phyloP scores from a whole-genome alignment of 2,113 vertebrate genomes.

The Naja naja region DNA sequence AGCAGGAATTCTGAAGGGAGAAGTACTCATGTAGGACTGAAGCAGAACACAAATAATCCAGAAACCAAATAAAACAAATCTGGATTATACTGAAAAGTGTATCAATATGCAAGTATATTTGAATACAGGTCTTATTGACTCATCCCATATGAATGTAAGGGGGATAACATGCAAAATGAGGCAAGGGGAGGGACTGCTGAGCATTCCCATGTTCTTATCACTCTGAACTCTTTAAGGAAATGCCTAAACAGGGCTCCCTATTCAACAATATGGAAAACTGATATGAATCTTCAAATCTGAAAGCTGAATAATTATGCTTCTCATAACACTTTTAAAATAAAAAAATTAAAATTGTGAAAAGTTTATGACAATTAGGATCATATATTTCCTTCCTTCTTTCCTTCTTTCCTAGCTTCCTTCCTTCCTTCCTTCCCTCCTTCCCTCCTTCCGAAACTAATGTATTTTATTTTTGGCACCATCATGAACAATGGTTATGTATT shows the following conservation, averaged over 20 bases:
- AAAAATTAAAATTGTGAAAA: neutral
- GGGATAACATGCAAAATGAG: neutral
- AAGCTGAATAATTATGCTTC: neutral
- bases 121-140: neutral
- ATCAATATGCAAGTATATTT: neutral
- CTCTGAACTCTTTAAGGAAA: neutral
- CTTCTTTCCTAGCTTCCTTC: too few species aligned
- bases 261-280: neutral
- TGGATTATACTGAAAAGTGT: neutral
- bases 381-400: neutral
- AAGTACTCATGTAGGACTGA: neutral
- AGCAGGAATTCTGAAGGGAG: neutral
- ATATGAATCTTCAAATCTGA: neutral
- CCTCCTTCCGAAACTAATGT: neutral
- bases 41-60: neutral
- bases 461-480: neutral
- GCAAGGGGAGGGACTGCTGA: neutral
- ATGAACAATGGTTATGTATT: neutral
- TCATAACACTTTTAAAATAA: neutral
- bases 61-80: neutral
- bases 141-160: neutral
- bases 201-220: neutral
- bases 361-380: neutral
- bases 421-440: neutral
- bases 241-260: neutral